Conservation (phyloP, 2,888 invertebrate species). For the Drosophila ezoana region DNA sequence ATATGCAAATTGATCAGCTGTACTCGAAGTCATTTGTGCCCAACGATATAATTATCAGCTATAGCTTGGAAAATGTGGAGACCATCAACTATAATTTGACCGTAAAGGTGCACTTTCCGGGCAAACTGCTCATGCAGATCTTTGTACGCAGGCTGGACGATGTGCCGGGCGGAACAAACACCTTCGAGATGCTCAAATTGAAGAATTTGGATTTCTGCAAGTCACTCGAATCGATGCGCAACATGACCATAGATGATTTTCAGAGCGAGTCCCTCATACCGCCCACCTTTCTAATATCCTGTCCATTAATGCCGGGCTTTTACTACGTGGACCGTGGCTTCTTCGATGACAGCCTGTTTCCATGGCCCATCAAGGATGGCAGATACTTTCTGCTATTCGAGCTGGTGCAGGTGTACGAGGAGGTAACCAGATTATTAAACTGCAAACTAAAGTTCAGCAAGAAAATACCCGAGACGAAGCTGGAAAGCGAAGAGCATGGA, state of each 20-base stretch:
- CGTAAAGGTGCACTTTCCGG: constrained; percentile 66
- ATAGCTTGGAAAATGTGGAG: constrained; percentile 40
- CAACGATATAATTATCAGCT: constrained; percentile 59
- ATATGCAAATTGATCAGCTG: constrained; percentile 61
- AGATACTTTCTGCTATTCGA: constrained; percentile 70
- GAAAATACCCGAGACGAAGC: constrained; percentile 1
- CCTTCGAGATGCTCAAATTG: constrained; percentile 54
- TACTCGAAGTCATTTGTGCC: constrained; percentile 77
- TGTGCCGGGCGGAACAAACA: constrained; percentile 38
- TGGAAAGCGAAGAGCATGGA: neutral
- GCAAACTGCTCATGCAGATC: constrained; percentile 71
- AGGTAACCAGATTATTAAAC: constrained; percentile 69
- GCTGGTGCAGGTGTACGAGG: constrained; percentile 75
- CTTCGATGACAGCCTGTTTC: constrained; percentile 43
- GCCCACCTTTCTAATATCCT: constrained; percentile 69
- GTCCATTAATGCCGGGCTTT: constrained; percentile 75
- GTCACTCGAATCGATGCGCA: constrained; percentile 67
- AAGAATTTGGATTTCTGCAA: constrained; percentile 76
- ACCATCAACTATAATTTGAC: constrained; percentile 68
- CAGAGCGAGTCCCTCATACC: constrained; percentile 50
- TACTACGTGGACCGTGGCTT: constrained; percentile 59
- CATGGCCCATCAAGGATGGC: constrained; percentile 56
- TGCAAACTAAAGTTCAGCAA: constrained; percentile 50
- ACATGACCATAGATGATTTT: constrained; percentile 51
- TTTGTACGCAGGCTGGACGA: constrained; percentile 64